Percentiles rank a stretch among this genome's conserved stretches.
These are phyloP conservation scores for Meganola albula DNA, from an alignment of 2,888 invertebrate species.

Conservation along the genomic window DNA sequence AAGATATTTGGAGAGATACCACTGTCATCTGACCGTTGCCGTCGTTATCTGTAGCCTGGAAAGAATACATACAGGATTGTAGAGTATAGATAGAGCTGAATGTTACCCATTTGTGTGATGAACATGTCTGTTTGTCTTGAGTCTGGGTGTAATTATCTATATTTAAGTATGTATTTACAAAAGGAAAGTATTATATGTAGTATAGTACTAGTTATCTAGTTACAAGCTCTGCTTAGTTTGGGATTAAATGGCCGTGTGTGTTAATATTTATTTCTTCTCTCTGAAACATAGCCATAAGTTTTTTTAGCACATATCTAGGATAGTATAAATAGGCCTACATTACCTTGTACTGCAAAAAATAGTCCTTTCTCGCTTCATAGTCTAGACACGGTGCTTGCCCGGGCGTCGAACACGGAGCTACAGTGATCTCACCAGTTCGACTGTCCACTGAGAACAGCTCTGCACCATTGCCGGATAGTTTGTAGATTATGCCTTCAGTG, in stretches of 20 bases:
- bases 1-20: constrained; percentile 86
- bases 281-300: no score
- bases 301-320: no score
- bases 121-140: no score
- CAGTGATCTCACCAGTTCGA: constrained; percentile 87
- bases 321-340: background rate
- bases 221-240: no score
- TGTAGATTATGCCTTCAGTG: constrained; percentile 89
- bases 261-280: no score
- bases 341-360: constrained; percentile 90
- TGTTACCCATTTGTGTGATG: no score
- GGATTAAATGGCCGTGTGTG: no score
- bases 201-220: no score
- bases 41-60: constrained; percentile 89
- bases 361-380: constrained; percentile 88
- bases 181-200: no score
- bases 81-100: no score
- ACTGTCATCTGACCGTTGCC: constrained; percentile 88
- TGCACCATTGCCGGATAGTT: constrained; percentile 88
- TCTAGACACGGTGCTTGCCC: constrained; percentile 87
- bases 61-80: background rate
- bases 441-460: constrained; percentile 89
- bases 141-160: no score
- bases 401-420: constrained; percentile 84
- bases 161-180: no score